Conservation (phyloP, 1,140 invertebrate species). For the Pachypeltis micranthus region DNA sequence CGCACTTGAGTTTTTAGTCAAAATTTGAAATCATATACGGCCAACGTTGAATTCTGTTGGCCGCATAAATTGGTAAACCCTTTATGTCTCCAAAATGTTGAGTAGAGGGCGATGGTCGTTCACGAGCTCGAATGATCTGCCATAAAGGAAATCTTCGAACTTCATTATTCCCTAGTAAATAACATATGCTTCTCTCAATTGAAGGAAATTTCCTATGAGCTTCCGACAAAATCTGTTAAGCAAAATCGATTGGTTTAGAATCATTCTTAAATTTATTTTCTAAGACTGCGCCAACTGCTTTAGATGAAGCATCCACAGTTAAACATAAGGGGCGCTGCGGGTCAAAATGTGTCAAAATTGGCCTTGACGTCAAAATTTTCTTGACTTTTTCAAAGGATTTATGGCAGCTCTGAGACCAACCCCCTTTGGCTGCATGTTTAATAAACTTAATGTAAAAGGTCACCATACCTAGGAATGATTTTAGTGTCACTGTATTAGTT, state of each 20-base stretch:
- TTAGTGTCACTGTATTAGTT: neutral
- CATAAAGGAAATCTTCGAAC: too few relatives aligned
- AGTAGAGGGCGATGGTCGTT: too few relatives aligned
- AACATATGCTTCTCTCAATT: too few relatives aligned
- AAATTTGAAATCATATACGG: too few relatives aligned
- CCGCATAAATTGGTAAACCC: neutral
- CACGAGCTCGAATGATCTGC: too few relatives aligned
- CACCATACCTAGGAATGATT: neutral
- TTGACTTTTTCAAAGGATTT: neutral
- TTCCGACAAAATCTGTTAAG: neutral
- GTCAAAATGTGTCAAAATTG: neutral
- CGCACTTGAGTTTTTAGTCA: too few relatives aligned
- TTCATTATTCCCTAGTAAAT: neutral
- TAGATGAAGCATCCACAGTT: neutral
- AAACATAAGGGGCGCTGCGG: neutral
- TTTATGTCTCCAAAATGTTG: neutral
- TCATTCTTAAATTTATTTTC: neutral
- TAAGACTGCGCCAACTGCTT: neutral
- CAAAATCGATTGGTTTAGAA: neutral
- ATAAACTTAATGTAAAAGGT: neutral
- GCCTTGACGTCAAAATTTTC: neutral
- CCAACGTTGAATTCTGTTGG: too few relatives aligned
- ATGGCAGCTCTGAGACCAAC: neutral
- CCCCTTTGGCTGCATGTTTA: neutral
- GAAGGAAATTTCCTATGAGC: neutral